Evolutionary conservation across 2,888 invertebrate genomes (phyloP).

Genomic region (Tipula unca): DNA sequence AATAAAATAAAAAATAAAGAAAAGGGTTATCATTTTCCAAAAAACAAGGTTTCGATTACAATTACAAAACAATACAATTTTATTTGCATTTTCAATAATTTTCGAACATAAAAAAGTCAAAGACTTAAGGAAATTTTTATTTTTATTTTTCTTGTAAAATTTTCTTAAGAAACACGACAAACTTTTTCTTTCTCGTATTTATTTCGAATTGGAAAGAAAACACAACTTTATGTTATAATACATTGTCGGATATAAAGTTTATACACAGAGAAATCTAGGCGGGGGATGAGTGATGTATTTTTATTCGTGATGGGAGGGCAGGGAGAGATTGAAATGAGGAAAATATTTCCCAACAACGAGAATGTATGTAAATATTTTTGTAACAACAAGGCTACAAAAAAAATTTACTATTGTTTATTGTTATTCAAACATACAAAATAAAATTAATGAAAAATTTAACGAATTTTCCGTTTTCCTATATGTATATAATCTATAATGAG

Average conservation of each 20-base stretch:
- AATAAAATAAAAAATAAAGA: neutral
- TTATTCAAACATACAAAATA: slow-evolving; percentile 2
- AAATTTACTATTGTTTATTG: neutral
- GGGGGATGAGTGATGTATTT: neutral
- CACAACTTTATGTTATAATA: neutral
- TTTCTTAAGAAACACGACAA: neutral
- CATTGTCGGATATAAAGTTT: slow-evolving; percentile 3
- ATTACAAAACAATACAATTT: slow-evolving; percentile 14
- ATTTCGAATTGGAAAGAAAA: neutral
- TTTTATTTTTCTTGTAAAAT: neutral
- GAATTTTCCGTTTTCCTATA: neutral
- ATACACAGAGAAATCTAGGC: neutral
- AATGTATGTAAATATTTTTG: slow-evolving; percentile 8
- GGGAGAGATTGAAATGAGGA: neutral
- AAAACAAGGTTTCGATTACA: slow-evolving; percentile 14
- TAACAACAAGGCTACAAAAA: neutral
- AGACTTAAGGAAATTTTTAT: neutral
- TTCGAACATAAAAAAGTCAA: neutral
- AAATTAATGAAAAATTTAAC: slow-evolving; percentile 8
- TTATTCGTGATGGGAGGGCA: neutral
- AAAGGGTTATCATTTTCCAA: neutral
- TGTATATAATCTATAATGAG: neutral
- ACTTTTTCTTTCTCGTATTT: neutral
- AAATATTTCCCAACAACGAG: neutral
- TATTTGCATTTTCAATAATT: slow-evolving; percentile 14